These are phyloP conservation scores for Silvanus unidentatus DNA, from an alignment of 2,888 invertebrate species.

Conservation along the genomic window DNA sequence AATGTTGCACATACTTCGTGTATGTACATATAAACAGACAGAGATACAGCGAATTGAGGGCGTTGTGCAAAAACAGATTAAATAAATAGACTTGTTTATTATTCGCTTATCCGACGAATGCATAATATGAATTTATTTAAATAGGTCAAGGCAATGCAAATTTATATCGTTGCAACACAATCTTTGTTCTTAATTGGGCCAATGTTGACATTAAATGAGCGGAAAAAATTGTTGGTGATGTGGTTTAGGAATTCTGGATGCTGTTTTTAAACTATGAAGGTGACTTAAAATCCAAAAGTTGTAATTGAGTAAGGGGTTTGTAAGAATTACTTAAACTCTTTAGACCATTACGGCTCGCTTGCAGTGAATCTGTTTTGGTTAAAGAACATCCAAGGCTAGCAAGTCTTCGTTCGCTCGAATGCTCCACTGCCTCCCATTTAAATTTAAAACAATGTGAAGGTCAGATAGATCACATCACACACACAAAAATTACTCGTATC, in stretches of 20 bases:
- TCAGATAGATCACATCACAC: slow-evolving; percentile 12
- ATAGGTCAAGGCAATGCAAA: too few relatives aligned
- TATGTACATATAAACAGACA: not conserved
- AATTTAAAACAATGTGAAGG: slow-evolving; percentile 24
- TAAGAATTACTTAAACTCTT: slow-evolving; percentile 11
- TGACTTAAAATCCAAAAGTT: slow-evolving; percentile 1
- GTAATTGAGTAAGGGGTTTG: slow-evolving; percentile 9
- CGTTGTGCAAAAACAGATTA: too few relatives aligned
- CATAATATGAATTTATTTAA: too few relatives aligned
- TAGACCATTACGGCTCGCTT: slow-evolving; percentile 8
- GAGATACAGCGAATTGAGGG: not conserved
- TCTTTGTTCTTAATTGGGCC: too few relatives aligned
- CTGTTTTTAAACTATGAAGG: slow-evolving; percentile 2
- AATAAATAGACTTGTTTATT: too few relatives aligned
- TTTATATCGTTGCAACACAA: too few relatives aligned
- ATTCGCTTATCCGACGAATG: too few relatives aligned
- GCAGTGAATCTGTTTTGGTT: slow-evolving; percentile 19
- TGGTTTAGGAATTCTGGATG: too few relatives aligned
- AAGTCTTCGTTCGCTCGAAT: slow-evolving; percentile 26
- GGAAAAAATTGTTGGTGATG: too few relatives aligned
- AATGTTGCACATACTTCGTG: too few relatives aligned
- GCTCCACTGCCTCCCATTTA: slow-evolving; percentile 32
- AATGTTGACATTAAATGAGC: too few relatives aligned
- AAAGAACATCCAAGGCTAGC: slow-evolving; percentile 26
- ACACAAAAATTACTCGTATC: slow-evolving; percentile 7